Conservation (phyloP, 2,888 invertebrate genomes). For the Blera fallax region DNA sequence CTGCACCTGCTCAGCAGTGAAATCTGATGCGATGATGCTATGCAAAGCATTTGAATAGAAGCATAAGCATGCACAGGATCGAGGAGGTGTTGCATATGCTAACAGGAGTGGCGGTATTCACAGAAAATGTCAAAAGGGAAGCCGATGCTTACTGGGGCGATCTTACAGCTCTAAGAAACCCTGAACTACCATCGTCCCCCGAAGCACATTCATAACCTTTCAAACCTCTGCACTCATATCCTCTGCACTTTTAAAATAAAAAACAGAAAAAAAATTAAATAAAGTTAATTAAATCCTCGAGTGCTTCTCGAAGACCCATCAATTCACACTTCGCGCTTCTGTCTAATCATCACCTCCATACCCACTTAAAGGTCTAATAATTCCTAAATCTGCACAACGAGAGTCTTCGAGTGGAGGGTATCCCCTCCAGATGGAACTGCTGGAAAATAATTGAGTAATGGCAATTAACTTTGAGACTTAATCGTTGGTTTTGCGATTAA, state of each 20-base stretch:
- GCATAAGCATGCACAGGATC: too few relatives aligned
- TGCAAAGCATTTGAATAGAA: slow-evolving; percentile 8
- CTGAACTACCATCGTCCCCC: not conserved
- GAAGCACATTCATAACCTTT: not conserved
- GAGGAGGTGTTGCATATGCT: not conserved
- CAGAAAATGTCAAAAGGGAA: not conserved
- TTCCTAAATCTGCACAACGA: not conserved
- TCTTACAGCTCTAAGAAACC: too few relatives aligned
- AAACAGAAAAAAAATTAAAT: not conserved
- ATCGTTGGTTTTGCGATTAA: slow-evolving; percentile 35
- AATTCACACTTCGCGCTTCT: not conserved
- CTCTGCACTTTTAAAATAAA: too few relatives aligned
- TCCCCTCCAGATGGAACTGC: not conserved
- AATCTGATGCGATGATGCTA: slow-evolving; percentile 17
- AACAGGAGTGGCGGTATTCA: not conserved
- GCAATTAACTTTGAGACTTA: slow-evolving; percentile 46
- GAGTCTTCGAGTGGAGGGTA: not conserved
- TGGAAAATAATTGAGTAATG: slow-evolving; percentile 5
- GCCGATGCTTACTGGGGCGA: too few relatives aligned
- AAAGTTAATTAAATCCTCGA: not conserved
- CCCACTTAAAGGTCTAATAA: not conserved
- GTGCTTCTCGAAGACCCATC: not conserved
- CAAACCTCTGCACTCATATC: too few relatives aligned
- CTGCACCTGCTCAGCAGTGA: slow-evolving; percentile 40
- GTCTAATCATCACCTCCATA: not conserved